Percentiles rank a stretch among this genome's conserved stretches.
phyloP scores from a whole-genome alignment of 1,140 invertebrate species.

The Meteorus sp. region DNA sequence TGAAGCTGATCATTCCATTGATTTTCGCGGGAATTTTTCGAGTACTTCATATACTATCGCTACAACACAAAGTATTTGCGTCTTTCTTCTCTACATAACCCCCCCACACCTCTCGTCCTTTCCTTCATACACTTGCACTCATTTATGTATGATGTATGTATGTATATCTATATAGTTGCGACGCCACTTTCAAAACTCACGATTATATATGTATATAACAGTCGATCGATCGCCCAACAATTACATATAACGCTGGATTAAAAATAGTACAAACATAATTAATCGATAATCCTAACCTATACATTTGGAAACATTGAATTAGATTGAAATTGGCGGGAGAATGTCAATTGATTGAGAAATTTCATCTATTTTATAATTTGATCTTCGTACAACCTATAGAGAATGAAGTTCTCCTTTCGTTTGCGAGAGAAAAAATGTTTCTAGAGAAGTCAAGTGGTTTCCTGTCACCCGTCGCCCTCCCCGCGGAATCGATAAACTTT shows the following conservation, averaged over 20 bases:
- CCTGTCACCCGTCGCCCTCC: slow-evolving; percentile 10
- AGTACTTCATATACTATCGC: slow-evolving; percentile 4
- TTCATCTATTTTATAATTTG: no score
- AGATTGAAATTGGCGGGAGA: no score
- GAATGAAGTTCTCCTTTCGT: no score
- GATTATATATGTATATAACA: no score
- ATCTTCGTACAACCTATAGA: no score
- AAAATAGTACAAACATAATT: no score
- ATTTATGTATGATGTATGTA: neutral
- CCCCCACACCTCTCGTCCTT: neutral
- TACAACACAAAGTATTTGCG: neutral
- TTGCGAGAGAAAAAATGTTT: no score
- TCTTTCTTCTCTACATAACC: neutral
- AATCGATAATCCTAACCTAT: slow-evolving; percentile 21
- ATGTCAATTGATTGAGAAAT: no score
- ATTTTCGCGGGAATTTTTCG: slow-evolving; percentile 29
- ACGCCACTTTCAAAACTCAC: slow-evolving; percentile 19
- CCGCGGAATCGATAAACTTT: slow-evolving; percentile 18
- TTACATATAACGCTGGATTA: no score
- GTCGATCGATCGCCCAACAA: no score
- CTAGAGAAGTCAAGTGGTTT: no score
- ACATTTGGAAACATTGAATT: neutral
- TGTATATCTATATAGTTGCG: slow-evolving; percentile 1
- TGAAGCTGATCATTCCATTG: neutral
- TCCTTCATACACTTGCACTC: no score